phyloP scores from a whole-genome alignment of 2,888 invertebrate species.

The Cryptus viduatorius region DNA sequence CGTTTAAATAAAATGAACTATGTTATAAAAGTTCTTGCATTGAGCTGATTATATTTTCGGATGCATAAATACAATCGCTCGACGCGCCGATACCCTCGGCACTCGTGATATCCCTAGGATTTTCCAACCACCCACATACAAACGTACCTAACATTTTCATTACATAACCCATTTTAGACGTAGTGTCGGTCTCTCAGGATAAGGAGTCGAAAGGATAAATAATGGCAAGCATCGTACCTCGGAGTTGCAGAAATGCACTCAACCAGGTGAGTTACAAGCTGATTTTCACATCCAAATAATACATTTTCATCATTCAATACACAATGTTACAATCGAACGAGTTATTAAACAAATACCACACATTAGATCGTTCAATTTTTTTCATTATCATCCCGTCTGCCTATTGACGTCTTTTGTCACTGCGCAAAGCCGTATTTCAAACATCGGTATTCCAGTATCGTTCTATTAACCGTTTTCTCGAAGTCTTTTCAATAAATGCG shows the following conservation, averaged over 20 bases:
- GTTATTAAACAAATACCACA: neutral
- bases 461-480: neutral
- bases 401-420: slow-evolving; percentile 28
- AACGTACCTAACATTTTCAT: slow-evolving; percentile 3
- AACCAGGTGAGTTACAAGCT: slow-evolving; percentile 76
- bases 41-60: no score
- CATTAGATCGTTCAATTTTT: slow-evolving; percentile 5
- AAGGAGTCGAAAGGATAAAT: slow-evolving; percentile 58
- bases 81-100: no score
- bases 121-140: neutral
- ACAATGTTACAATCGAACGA: slow-evolving; percentile 3
- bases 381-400: slow-evolving; percentile 10
- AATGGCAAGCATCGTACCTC: slow-evolving; percentile 81
- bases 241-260: slow-evolving; percentile 79
- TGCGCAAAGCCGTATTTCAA: neutral
- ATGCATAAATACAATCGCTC: no score
- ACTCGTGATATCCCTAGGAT: no score
- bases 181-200: slow-evolving; percentile 51
- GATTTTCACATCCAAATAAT: neutral
- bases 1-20: no score
- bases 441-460: neutral
- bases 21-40: no score
- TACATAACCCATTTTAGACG: slow-evolving; percentile 62
- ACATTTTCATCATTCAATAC: neutral
- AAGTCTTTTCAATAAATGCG: neutral